Conservation (phyloP, 2,797 vertebrate species). For the Enteromius thamalakanensis region DNA sequence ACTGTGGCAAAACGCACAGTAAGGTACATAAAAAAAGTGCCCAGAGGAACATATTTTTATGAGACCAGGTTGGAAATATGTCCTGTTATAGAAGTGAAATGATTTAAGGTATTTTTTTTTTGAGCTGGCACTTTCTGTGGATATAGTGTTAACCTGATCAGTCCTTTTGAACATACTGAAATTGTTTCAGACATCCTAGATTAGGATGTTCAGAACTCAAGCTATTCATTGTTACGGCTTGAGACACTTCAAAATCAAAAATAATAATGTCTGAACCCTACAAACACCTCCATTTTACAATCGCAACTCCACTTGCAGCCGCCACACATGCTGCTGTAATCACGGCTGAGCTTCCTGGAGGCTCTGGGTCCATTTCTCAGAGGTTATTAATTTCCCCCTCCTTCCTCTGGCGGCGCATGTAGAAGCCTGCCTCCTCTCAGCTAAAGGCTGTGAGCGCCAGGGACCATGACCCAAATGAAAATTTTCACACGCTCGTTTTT, state of each 20-base stretch:
- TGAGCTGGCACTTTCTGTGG: too few relatives aligned
- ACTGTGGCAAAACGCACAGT: too few relatives aligned
- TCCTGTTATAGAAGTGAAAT: too few relatives aligned
- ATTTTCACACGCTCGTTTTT: constrained; percentile 59
- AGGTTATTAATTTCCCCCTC: constrained; percentile 61
- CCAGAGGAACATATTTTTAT: too few relatives aligned
- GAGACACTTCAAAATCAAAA: background rate
- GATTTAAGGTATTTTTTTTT: too few relatives aligned
- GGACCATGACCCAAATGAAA: constrained; percentile 67
- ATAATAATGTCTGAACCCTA: background rate
- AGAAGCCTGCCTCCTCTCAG: constrained; percentile 52
- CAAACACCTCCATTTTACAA: background rate
- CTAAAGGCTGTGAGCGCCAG: constrained; percentile 64
- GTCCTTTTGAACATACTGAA: background rate
- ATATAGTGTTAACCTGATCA: too few relatives aligned
- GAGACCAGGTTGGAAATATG: too few relatives aligned
- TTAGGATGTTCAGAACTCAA: background rate
- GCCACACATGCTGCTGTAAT: constrained; percentile 55
- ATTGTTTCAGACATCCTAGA: background rate
- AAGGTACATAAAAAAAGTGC: too few relatives aligned
- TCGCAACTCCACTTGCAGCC: background rate
- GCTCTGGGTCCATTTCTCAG: constrained; percentile 60
- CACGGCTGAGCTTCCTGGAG: constrained; percentile 59
- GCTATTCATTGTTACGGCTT: background rate
- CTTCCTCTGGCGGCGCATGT: constrained; percentile 57